These are phyloP conservation scores for Dichetophora obliterata DNA, from an alignment of 2,888 invertebrate species.

Conservation along the genomic window DNA sequence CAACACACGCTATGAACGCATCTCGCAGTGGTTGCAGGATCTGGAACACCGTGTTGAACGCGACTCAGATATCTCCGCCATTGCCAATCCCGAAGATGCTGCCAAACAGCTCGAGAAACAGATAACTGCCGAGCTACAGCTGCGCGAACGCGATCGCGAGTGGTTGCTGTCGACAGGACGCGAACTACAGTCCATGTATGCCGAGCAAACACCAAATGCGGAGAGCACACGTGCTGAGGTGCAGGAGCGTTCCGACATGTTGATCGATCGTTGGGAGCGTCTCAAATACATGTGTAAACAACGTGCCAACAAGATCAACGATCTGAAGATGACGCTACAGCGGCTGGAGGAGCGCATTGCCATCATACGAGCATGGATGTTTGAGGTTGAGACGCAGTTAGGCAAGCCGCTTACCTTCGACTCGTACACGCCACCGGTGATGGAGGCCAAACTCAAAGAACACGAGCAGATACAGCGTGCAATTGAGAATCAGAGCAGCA, in stretches of 20 bases:
- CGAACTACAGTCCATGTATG: constrained; percentile 74
- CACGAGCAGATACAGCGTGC: constrained; percentile 81
- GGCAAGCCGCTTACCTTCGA: constrained; percentile 79
- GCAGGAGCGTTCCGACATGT: constrained; percentile 73
- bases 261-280: constrained; percentile 79
- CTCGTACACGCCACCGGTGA: constrained; percentile 74
- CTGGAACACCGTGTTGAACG: constrained; percentile 77
- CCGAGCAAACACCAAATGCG: constrained; percentile 76
- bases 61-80: constrained; percentile 72
- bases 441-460: constrained; percentile 78
- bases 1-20: constrained; percentile 76
- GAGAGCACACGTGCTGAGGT: constrained; percentile 74
- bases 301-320: constrained; percentile 79
- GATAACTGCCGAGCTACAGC: constrained; percentile 79
- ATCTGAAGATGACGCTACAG: constrained; percentile 78
- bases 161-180: constrained; percentile 81
- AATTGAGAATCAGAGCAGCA: constrained; percentile 82
- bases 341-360: constrained; percentile 80
- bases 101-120: constrained; percentile 81
- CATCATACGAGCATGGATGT: constrained; percentile 80
- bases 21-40: constrained; percentile 79
- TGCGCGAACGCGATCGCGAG: constrained; percentile 83
- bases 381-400: constrained; percentile 79
- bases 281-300: constrained; percentile 77
- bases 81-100: constrained; percentile 80